phyloP scores from a whole-genome alignment of 2,113 vertebrate species.

The Arenaria interpres region DNA sequence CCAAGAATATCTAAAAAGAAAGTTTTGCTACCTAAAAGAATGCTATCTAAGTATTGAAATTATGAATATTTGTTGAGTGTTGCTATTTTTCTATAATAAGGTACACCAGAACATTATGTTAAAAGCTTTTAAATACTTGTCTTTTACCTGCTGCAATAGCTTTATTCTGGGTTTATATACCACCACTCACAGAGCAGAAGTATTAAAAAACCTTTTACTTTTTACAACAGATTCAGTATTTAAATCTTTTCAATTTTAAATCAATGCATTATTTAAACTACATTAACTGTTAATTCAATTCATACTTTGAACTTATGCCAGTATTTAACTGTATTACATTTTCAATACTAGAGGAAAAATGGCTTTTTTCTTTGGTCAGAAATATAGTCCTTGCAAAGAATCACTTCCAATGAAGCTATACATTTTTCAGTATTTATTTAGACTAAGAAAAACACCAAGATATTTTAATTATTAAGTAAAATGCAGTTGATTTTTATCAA shows the following conservation, averaged over 20 bases:
- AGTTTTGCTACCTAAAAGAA: neutral
- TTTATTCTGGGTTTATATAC: neutral
- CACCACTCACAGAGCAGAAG: neutral
- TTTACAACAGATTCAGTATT: neutral
- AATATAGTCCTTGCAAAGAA: neutral
- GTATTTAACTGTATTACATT: neutral
- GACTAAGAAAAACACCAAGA: neutral
- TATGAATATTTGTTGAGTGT: neutral
- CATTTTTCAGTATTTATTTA: conserved; percentile 14
- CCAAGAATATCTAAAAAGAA: neutral
- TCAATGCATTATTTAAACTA: conserved; percentile 23
- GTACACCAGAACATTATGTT: neutral
- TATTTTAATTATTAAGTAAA: neutral
- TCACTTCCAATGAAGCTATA: neutral
- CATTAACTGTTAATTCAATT: conserved; percentile 28
- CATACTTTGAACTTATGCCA: conserved; percentile 33
- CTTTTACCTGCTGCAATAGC: neutral
- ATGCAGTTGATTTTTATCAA: neutral
- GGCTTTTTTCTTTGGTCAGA: neutral
- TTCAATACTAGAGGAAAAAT: neutral
- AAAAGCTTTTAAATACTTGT: neutral
- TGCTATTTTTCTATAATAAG: neutral
- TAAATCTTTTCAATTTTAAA: conserved; percentile 35
- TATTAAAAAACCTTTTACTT: neutral
- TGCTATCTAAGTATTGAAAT: neutral